Evolutionary conservation across 2,113 vertebrate genomes (phyloP).

Genomic region (Accipiter virgatus): DNA sequence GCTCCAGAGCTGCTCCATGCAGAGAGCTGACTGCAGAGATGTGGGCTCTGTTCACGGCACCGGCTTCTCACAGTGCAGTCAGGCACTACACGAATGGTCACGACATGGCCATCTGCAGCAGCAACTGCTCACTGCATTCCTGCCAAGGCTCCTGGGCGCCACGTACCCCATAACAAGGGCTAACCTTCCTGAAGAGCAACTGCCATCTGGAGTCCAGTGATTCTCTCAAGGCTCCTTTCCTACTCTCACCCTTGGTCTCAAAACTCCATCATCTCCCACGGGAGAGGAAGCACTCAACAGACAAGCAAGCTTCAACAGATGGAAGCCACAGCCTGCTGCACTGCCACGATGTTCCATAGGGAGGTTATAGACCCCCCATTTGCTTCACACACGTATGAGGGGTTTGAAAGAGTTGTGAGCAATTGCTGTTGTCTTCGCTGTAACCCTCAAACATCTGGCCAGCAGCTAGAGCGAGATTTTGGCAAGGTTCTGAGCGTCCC

Average conservation of each 20-base stretch:
- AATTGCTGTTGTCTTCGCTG: not conserved
- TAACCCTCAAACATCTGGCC: not conserved
- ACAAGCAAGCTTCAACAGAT: not conserved
- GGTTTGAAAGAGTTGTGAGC: not conserved
- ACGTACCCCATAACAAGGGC: not conserved
- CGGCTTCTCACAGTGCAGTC: fast-evolving
- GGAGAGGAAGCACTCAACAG: not conserved
- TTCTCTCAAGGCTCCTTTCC: not conserved
- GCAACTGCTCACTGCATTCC: not conserved
- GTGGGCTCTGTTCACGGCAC: not conserved
- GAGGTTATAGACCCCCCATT: not conserved
- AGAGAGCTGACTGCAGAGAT: not conserved
- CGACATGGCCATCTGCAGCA: fast-evolving
- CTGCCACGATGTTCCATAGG: not conserved
- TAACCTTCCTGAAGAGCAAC: not conserved
- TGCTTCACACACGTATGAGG: fast-evolving
- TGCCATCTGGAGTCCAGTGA: not conserved
- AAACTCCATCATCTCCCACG: not conserved
- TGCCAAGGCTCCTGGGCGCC: not conserved
- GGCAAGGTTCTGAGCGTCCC: not conserved
- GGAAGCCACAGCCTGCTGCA: not conserved
- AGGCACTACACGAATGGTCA: fast-evolving
- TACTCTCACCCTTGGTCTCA: not conserved
- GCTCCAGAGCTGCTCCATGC: not conserved
- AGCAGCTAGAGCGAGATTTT: not conserved